These are phyloP conservation scores for Bellardia pandia DNA, from an alignment of 2,888 invertebrate species.

Conservation along the genomic window DNA sequence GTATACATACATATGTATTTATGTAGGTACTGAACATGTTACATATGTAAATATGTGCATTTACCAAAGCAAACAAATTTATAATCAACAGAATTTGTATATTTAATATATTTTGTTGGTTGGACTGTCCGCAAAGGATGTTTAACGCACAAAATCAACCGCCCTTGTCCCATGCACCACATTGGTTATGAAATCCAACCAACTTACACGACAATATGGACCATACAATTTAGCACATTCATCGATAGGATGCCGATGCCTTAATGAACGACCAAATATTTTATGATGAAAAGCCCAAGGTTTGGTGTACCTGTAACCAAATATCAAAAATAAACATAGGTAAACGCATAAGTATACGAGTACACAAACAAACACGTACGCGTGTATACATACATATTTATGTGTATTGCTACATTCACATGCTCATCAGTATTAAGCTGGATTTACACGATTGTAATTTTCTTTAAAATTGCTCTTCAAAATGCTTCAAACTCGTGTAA, in stretches of 20 bases:
- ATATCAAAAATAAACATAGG: slow-evolving; percentile 60
- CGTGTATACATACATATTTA: background rate
- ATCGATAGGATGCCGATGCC: slow-evolving; percentile 60
- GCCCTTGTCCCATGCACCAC: slow-evolving; percentile 70
- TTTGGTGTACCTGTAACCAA: slow-evolving; percentile 72
- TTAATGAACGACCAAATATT: slow-evolving; percentile 69
- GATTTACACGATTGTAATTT: no score
- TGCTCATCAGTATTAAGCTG: background rate
- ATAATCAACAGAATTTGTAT: slow-evolving; percentile 32
- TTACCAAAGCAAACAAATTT: slow-evolving; percentile 18
- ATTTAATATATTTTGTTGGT: background rate
- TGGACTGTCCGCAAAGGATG: background rate
- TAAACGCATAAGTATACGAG: background rate
- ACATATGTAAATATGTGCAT: background rate
- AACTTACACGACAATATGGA: slow-evolving; percentile 81
- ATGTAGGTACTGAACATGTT: no score
- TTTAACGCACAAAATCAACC: slow-evolving; percentile 55
- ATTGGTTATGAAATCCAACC: slow-evolving; percentile 78
- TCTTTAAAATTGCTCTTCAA: no score
- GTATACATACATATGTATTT: background rate
- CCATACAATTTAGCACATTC: slow-evolving; percentile 80
- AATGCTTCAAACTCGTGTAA: no score
- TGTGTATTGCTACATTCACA: background rate
- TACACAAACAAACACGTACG: background rate
- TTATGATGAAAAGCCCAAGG: slow-evolving; percentile 72